A percentile compares a stretch with the other conserved stretches of the same genome.
These are phyloP conservation scores for Leptinotarsa tumamoca DNA, from an alignment of 2,888 invertebrate genomes.

Conservation along the genomic window DNA sequence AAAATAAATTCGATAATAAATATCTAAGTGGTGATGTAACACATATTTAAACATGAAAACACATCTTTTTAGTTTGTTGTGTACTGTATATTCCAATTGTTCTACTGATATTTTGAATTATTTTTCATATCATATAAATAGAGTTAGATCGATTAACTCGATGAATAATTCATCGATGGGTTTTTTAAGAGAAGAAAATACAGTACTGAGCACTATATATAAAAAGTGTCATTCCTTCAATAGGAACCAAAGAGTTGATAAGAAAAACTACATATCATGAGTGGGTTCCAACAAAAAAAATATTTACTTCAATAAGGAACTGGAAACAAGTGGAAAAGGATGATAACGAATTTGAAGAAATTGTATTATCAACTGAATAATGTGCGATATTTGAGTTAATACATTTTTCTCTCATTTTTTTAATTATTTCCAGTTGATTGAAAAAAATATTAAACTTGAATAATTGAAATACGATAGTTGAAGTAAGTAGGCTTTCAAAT, in stretches of 20 bases:
- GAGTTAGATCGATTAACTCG: too few relatives aligned
- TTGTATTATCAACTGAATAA: slow-evolving; percentile 11
- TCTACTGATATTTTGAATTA: too few relatives aligned
- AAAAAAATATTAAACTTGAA: background rate
- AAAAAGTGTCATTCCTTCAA: background rate
- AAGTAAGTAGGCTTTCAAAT: background rate
- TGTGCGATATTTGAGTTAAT: slow-evolving; percentile 7
- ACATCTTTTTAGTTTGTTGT: too few relatives aligned
- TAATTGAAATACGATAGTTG: background rate
- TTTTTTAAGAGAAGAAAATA: too few relatives aligned
- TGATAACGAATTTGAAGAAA: background rate
- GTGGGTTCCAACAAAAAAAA: slow-evolving; percentile 7
- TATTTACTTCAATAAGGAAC: background rate
- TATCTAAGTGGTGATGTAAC: too few relatives aligned
- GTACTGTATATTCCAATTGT: too few relatives aligned
- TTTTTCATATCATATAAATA: too few relatives aligned
- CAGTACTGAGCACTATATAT: slow-evolving; percentile 12
- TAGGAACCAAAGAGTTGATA: slow-evolving; percentile 7
- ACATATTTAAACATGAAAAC: too few relatives aligned
- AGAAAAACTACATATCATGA: background rate
- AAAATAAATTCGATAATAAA: background rate
- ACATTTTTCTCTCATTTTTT: background rate
- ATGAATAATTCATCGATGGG: too few relatives aligned
- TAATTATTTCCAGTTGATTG: background rate
- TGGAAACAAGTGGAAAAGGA: slow-evolving; percentile 9